Evolutionary conservation across 2,113 vertebrate species (phyloP).

Genomic region (Arothron firmamentum): DNA sequence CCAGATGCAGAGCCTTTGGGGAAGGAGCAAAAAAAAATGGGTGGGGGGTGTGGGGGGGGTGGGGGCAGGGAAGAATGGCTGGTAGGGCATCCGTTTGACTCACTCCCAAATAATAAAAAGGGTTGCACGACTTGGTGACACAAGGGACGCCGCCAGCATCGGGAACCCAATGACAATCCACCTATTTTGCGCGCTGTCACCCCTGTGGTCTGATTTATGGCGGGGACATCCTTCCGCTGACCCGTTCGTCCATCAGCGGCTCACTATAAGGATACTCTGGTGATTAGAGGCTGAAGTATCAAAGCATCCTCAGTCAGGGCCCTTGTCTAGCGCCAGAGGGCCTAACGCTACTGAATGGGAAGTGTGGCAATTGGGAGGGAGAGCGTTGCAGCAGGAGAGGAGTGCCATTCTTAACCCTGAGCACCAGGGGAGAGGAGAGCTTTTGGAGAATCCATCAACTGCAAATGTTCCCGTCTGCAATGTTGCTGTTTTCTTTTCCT

Average conservation of each 20-base stretch:
- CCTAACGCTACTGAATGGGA: conserved; percentile 62
- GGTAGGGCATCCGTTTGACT: conserved; percentile 73
- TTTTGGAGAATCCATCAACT: conserved; percentile 70
- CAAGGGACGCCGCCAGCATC: conserved; percentile 64
- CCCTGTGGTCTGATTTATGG: conserved; percentile 78
- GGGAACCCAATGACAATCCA: conserved; percentile 74
- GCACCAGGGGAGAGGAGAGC: conserved; percentile 64
- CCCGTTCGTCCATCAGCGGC: conserved; percentile 71
- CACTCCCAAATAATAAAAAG: conserved; percentile 73
- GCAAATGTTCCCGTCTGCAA: conserved; percentile 65
- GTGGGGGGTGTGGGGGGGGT: no score
- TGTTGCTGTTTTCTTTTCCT: conserved; percentile 67
- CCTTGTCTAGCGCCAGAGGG: conserved; percentile 67
- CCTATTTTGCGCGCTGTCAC: conserved; percentile 76
- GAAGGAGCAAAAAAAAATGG: conserved; percentile 14
- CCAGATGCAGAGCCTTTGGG: conserved; percentile 50
- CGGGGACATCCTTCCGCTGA: conserved; percentile 72
- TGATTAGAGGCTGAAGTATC: conserved; percentile 74
- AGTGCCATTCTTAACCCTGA: conserved; percentile 76
- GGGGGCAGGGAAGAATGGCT: conserved; percentile 57
- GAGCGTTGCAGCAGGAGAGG: conserved; percentile 53
- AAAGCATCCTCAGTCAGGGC: conserved; percentile 72
- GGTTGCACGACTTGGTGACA: conserved; percentile 66
- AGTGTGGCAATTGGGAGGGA: conserved; percentile 47
- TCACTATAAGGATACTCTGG: conserved; percentile 61